Evolutionary conservation across 2,113 vertebrate species (phyloP).

Genomic region (Cebus imitator): DNA sequence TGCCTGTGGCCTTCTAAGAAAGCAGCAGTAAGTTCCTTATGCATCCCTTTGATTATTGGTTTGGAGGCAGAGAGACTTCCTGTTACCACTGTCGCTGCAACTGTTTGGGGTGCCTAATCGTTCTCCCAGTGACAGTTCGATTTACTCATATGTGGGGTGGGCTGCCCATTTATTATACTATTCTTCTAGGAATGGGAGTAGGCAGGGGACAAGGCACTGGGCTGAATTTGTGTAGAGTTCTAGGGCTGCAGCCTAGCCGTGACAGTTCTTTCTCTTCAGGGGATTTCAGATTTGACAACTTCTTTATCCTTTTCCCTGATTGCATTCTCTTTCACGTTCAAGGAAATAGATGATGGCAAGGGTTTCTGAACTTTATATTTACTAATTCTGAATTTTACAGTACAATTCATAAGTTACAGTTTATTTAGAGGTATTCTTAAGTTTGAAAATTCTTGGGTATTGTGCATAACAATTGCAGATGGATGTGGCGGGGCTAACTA

Average conservation of each 20-base stretch:
- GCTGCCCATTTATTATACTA: background rate
- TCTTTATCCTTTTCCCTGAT: background rate
- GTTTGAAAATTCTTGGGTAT: background rate
- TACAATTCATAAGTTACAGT: background rate
- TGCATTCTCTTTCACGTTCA: background rate
- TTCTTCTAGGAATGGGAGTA: conserved; percentile 33
- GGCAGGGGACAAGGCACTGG: background rate
- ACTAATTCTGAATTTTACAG: background rate
- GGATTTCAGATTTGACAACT: conserved; percentile 26
- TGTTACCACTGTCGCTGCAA: background rate
- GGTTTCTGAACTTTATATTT: background rate
- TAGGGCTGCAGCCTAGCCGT: background rate
- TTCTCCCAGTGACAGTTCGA: background rate
- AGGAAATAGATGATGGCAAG: background rate
- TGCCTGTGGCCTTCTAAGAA: conserved; percentile 31
- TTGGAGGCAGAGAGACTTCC: conserved; percentile 18
- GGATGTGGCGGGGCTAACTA: background rate
- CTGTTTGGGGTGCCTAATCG: background rate
- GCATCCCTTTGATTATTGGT: background rate
- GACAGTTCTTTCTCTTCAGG: background rate
- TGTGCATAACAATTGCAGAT: background rate
- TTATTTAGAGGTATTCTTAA: background rate
- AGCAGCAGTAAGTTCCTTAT: background rate
- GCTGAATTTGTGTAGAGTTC: background rate
- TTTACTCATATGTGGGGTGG: background rate